A percentile compares a stretch with the other conserved stretches of the same genome.
Evolutionary conservation across 2,888 invertebrate species (phyloP).

Genomic region (Spialia ferax): DNA sequence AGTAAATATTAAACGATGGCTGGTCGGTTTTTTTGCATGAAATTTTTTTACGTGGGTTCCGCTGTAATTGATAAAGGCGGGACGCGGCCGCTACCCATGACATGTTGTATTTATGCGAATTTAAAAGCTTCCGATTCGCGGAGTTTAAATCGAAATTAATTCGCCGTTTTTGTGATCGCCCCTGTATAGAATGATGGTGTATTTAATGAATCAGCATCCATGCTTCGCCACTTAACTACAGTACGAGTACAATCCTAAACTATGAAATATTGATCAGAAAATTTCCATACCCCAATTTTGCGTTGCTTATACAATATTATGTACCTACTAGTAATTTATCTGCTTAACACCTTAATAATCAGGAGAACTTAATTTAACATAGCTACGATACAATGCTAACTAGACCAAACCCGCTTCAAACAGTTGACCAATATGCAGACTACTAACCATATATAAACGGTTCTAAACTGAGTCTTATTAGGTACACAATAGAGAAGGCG

Average conservation of each 20-base stretch:
- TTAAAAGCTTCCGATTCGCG: constrained; percentile 78
- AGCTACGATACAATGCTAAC: constrained; percentile 82
- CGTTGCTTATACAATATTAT: neutral
- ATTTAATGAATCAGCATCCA: constrained; percentile 42
- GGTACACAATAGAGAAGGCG: constrained; percentile 39
- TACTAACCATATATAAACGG: constrained; percentile 16
- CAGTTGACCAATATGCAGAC: constrained; percentile 45
- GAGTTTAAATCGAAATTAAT: constrained; percentile 79
- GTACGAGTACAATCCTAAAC: neutral
- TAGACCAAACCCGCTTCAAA: constrained; percentile 75
- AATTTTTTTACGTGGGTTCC: constrained; percentile 68
- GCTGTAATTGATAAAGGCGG: constrained; percentile 82
- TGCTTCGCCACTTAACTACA: neutral
- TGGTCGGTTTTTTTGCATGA: constrained; percentile 58
- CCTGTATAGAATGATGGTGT: constrained; percentile 58
- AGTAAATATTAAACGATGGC: constrained; percentile 69
- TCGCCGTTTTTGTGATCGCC: constrained; percentile 66
- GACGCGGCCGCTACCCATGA: constrained; percentile 65
- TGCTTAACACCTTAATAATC: constrained; percentile 82
- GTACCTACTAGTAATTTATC: too few relatives aligned
- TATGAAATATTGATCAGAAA: neutral
- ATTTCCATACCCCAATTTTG: neutral
- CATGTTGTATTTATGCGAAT: constrained; percentile 82
- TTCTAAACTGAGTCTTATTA: constrained; percentile 50
- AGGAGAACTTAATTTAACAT: constrained; percentile 80